A percentile compares a stretch with the other conserved stretches of the same genome.
These are phyloP conservation scores for Megalopta genalis DNA, from an alignment of 1,140 invertebrate species.

Conservation along the genomic window DNA sequence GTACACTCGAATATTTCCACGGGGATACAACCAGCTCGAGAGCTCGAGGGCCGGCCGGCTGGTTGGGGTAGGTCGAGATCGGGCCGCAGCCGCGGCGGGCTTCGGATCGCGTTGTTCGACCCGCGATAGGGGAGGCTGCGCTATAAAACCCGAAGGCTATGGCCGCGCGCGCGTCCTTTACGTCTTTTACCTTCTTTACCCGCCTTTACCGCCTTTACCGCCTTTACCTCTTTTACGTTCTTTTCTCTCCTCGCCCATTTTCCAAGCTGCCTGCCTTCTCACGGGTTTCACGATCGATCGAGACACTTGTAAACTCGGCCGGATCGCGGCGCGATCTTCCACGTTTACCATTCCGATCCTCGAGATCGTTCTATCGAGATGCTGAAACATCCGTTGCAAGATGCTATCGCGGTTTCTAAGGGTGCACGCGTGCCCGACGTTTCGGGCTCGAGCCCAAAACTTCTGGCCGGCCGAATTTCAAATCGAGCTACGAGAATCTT, in stretches of 20 bases:
- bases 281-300: not conserved
- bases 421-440: no score
- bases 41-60: not conserved
- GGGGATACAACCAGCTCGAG: conserved; percentile 28
- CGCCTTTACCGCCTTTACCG: no score
- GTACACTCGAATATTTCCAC: conserved; percentile 52
- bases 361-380: not conserved
- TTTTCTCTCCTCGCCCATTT: not conserved
- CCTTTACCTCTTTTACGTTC: no score
- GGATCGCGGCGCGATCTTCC: not conserved
- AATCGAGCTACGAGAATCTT: no score
- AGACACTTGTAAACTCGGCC: conserved; percentile 3
- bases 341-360: not conserved
- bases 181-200: no score
- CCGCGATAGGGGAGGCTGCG: not conserved
- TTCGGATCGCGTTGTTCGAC: not conserved
- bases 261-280: not conserved
- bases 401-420: no score
- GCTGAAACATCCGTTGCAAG: no score
- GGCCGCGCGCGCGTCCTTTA: no score
- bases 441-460: no score
- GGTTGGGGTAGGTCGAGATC: conserved; percentile 26
- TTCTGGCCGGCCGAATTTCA: no score
- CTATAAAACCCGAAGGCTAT: not conserved
- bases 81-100: no score